Base-by-base conservation (phyloP, 2,797 vertebrate genomes). In the Microctenopoma lineatum region DNA sequence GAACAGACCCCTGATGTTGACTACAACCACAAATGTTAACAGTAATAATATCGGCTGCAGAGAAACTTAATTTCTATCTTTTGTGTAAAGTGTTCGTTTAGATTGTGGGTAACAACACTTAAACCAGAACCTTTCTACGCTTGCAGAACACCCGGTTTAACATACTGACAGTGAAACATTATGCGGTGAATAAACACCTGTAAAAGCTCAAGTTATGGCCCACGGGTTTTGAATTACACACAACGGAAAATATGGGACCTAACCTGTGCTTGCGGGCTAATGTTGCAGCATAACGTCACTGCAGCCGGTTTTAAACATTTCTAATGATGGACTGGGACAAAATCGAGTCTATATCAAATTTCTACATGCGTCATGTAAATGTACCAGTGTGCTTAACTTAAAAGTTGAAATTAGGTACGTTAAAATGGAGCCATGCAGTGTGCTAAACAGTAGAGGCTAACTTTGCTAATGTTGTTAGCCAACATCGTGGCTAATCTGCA, bases 361-460 rank as follows among this genome's bases (percentile, higher is more conserved):
- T 7, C 14, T 8, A 7, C 29, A 39, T 12, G 29, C 0, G 0
- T 2, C 3, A 25, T 25, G 16, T 16, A 5, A 4, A 44, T 14
- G 7, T 3, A 10, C 0, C 0, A 7, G 4, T 5, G 9, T 21
- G 5, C 11, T 5, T 7, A 11, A 4, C 0, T 1, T 4, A 10
- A 34, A 36, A 38, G 1, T 14, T 14, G 2, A 41, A 12, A 42
- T 16, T 39, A 3, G 34, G 12, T 27, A 41, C 38, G 41, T 25
- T 18, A 8, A 1, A 0, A 3, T 14, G 13, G 2, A 42, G 38
- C 27, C 18, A 4, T 0, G 8, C 44, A 8, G 44, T n/a, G 9
- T 10, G 18, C 27, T 14, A 4, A 26, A n/a, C 7, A 29, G 27
- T 0, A 5, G 10, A 38, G 3, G 59, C 48, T 75, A 48, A 50